phyloP scores from a whole-genome alignment of 1,140 invertebrate species.

The Cotesia glomerata region DNA sequence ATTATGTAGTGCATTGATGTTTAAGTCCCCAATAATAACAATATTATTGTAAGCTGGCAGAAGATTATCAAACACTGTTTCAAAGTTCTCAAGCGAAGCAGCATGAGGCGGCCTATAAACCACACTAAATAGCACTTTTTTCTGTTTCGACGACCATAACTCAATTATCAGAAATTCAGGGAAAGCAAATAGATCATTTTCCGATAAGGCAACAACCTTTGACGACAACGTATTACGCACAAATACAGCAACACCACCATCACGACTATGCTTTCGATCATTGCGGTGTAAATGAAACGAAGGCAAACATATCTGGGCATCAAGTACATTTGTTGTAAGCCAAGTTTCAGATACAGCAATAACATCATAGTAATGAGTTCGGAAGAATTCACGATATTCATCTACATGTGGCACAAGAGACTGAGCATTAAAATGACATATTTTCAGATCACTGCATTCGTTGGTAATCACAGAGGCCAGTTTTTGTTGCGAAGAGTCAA shows the following conservation, averaged over 20 bases:
- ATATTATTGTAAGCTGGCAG: background rate
- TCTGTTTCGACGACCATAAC: background rate
- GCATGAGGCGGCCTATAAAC: constrained; percentile 17
- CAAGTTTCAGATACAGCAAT: constrained; percentile 23
- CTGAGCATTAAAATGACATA: constrained; percentile 13
- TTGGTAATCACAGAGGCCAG: background rate
- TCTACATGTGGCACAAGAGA: constrained; percentile 15
- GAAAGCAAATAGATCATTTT: background rate
- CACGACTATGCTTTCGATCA: background rate
- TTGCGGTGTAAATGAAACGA: background rate
- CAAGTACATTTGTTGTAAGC: background rate
- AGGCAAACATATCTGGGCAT: background rate
- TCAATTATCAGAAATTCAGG: background rate
- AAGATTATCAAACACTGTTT: background rate
- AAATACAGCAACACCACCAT: constrained; percentile 15
- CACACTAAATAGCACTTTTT: constrained; percentile 13
- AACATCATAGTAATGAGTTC: constrained; percentile 18
- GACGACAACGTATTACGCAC: background rate
- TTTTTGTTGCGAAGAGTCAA: background rate
- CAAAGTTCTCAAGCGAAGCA: background rate
- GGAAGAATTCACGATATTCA: constrained; percentile 16
- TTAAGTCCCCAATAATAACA: background rate
- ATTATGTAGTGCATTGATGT: background rate
- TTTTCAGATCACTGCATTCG: background rate
- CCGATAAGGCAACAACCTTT: background rate